These are phyloP conservation scores for Simalia tracyae DNA, from an alignment of 2,797 vertebrate genomes.

Conservation along the genomic window DNA sequence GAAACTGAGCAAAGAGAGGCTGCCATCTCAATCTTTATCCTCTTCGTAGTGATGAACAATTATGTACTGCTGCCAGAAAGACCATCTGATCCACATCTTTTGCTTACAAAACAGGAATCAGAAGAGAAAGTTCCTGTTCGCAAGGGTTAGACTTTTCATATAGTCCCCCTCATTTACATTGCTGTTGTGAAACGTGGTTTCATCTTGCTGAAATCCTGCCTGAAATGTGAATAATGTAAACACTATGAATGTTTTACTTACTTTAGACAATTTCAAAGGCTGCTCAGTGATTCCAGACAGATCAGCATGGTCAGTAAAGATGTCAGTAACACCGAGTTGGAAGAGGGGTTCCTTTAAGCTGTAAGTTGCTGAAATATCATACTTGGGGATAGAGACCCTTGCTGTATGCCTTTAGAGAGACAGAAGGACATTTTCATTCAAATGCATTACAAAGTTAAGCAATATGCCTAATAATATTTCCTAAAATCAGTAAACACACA, in stretches of 20 bases:
- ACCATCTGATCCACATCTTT: background rate
- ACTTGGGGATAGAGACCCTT: slow-evolving; percentile 65
- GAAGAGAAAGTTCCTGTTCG: background rate
- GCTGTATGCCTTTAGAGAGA: slow-evolving; percentile 28
- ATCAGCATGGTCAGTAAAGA: slow-evolving; percentile 69
- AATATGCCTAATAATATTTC: background rate
- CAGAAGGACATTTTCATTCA: background rate
- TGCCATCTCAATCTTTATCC: background rate
- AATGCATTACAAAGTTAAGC: background rate
- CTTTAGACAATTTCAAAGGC: slow-evolving; percentile 67
- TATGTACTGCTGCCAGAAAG: background rate
- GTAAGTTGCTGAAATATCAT: slow-evolving; percentile 64
- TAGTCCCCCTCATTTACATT: background rate
- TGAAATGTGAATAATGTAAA: background rate
- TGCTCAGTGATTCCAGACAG: slow-evolving; percentile 66
- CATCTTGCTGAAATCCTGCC: background rate
- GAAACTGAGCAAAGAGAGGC: background rate
- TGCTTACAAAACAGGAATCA: background rate
- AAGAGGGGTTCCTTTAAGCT: slow-evolving; percentile 61
- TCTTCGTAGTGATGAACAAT: background rate
- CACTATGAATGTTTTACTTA: slow-evolving; percentile 52
- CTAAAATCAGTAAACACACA: background rate
- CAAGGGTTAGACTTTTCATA: background rate
- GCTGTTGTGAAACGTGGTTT: background rate
- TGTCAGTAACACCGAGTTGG: slow-evolving; percentile 66